A percentile compares a stretch with the other conserved stretches of the same genome.
These are phyloP conservation scores for Aptenodytes forsteri DNA, from an alignment of 2,113 vertebrate genomes.

Conservation along the genomic window DNA sequence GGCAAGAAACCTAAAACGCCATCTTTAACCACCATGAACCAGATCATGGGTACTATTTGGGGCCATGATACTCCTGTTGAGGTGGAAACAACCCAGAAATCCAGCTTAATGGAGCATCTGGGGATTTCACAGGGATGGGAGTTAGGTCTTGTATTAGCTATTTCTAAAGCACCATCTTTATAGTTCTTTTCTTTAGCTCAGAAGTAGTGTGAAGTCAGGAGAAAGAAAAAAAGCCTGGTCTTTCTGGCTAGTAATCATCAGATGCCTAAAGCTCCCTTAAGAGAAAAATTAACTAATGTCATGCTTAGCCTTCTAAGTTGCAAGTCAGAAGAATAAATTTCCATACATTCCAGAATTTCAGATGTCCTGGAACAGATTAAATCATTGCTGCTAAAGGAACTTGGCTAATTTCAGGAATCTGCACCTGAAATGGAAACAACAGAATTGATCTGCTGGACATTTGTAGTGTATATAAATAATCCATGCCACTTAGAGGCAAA, in stretches of 20 bases:
- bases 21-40: neutral
- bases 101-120: neutral
- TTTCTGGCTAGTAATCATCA: neutral
- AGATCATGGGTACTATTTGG: neutral
- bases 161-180: neutral
- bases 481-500: neutral
- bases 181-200: neutral
- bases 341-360: neutral
- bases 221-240: neutral
- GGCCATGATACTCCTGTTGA: neutral
- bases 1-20: neutral
- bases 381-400: neutral
- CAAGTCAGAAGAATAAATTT: neutral
- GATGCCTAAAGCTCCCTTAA: neutral
- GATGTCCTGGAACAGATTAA: neutral
- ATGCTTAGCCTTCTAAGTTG: neutral
- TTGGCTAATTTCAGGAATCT: neutral
- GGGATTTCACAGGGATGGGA: neutral
- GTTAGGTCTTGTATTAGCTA: neutral
- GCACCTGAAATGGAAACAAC: neutral
- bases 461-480: neutral
- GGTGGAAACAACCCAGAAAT: conserved; percentile 8
- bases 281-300: neutral
- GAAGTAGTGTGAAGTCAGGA: neutral
- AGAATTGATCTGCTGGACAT: neutral